Base-by-base conservation (phyloP, 2,797 vertebrate species). In the Gadopsis marmoratus region DNA sequence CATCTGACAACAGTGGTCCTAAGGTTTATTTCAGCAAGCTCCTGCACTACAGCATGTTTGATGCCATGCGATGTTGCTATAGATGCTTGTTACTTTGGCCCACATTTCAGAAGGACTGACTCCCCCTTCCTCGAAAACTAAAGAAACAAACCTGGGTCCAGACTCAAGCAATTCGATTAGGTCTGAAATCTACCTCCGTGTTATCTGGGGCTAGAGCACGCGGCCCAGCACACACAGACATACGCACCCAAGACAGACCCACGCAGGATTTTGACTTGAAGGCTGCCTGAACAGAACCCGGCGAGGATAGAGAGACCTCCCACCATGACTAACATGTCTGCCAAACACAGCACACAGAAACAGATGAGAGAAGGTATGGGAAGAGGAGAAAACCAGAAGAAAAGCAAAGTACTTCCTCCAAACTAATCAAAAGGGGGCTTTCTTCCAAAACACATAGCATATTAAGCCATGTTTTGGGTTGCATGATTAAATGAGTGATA, bases 301-400 rank as follows among this genome's bases (percentile, higher is more conserved):
- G 66, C 50, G 59, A 43, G 67, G 79, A 85, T 65, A 76, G 77
- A 76, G 77, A 91, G 91, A 93, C 91, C 91, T 92, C 94, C 93
- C 93, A 93, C 81, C 72, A 78, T 31, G 88, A 89, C 79, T 33
- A 50, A 59, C 71, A 60, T 54, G 39, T 59, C 61, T 88, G 92
- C 92, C 92, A 92, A 94, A 95, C 88, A 85, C 91, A 90, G 81
- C 81, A 93, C 91, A 93, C 72, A 90, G 90, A 91, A 90, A 92
- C 88, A 91, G 76, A 82, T 87, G 88, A 86, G 37, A 51, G 47
- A 63, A 54, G 54, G 50, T 75, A 56, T 33, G 62, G 70, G 60
- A 56, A 66, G 83, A 73, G 74, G 83, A 73, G 74, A 63, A 72
- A 80, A 74, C n/a, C 83, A 86, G 78, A 84, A 84, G 88, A 88